These are phyloP conservation scores for Drosophila chauvacae DNA, from an alignment of 1,140 invertebrate genomes.

Conservation along the genomic window DNA sequence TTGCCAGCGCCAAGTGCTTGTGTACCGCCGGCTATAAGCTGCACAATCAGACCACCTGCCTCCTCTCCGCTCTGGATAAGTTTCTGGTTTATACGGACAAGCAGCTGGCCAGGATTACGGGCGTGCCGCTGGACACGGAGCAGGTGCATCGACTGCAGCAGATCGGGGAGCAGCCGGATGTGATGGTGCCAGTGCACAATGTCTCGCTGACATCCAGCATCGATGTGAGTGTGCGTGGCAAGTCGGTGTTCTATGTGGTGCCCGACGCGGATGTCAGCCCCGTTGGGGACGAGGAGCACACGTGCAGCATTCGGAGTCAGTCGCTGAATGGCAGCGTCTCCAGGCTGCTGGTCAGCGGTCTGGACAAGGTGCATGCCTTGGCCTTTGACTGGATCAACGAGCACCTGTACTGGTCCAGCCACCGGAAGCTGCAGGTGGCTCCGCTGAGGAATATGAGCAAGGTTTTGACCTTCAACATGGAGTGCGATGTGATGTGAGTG, in stretches of 20 bases:
- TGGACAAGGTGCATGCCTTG: conserved; percentile 85
- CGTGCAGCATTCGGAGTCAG: conserved; percentile 56
- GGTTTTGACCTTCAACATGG: conserved; percentile 53
- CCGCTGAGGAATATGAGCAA: conserved; percentile 66
- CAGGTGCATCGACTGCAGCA: conserved; percentile 63
- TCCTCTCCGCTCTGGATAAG: conserved; percentile 85
- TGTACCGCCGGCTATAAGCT: conserved; percentile 89
- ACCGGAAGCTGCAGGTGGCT: conserved; percentile 68
- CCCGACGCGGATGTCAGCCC: conserved; percentile 8
- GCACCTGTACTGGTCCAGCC: conserved; percentile 92
- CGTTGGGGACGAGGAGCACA: conserved; percentile 15
- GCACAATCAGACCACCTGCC: conserved; percentile 86
- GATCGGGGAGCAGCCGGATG: conserved; percentile 83
- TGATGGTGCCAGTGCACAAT: conserved; percentile 89
- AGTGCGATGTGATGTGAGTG: conserved; percentile 71
- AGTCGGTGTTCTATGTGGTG: conserved; percentile 87
- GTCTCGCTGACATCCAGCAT: conserved; percentile 87
- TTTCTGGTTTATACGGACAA: conserved; percentile 89
- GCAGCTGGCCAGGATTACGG: conserved; percentile 88
- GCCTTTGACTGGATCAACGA: conserved; percentile 91
- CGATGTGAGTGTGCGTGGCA: conserved; percentile 88
- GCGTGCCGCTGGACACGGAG: conserved; percentile 85
- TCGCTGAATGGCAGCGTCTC: conserved; percentile 81
- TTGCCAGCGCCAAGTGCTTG: conserved; percentile 87
- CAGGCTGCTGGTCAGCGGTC: conserved; percentile 68